phyloP scores from a whole-genome alignment of 1,140 invertebrate genomes.

The Bombus breviceps region DNA sequence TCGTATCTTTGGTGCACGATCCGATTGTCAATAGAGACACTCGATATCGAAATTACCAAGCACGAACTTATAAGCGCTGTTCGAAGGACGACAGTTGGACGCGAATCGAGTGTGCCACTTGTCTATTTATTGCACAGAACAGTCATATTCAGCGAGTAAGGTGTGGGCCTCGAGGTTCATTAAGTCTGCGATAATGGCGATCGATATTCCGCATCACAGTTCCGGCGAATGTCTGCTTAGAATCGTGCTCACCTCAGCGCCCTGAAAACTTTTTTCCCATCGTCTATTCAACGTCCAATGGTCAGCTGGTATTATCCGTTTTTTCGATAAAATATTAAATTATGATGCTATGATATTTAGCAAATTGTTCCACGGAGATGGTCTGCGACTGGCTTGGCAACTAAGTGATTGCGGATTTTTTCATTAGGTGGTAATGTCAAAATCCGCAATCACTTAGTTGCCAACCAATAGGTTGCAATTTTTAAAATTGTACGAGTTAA shows the following conservation, averaged over 20 bases:
- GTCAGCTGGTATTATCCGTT: too few relatives aligned
- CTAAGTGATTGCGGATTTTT: too few relatives aligned
- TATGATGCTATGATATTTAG: too few relatives aligned
- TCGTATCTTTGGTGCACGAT: too few relatives aligned
- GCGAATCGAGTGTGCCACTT: conserved; percentile 3
- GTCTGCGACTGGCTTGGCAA: too few relatives aligned
- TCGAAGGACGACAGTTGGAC: background rate
- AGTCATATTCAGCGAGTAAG: conserved; percentile 15
- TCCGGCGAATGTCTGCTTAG: conserved; percentile 40
- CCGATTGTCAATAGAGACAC: background rate
- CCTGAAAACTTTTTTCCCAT: background rate
- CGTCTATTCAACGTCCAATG: background rate
- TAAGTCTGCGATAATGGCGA: conserved; percentile 52
- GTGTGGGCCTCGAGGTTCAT: conserved; percentile 29
- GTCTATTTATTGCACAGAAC: conserved; percentile 21
- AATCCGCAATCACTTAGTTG: too few relatives aligned
- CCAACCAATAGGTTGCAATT: too few relatives aligned
- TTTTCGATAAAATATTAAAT: too few relatives aligned
- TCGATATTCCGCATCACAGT: conserved; percentile 46
- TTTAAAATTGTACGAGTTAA: too few relatives aligned
- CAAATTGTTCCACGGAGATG: too few relatives aligned
- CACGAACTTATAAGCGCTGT: background rate
- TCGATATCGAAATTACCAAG: conserved; percentile 19
- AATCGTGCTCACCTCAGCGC: conserved; percentile 19
- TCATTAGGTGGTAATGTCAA: too few relatives aligned